Evolutionary conservation across 2,113 vertebrate species (phyloP), one percentile per base, ranked within the genome.

Genomic region (Philantomba maxwellii): DNA sequence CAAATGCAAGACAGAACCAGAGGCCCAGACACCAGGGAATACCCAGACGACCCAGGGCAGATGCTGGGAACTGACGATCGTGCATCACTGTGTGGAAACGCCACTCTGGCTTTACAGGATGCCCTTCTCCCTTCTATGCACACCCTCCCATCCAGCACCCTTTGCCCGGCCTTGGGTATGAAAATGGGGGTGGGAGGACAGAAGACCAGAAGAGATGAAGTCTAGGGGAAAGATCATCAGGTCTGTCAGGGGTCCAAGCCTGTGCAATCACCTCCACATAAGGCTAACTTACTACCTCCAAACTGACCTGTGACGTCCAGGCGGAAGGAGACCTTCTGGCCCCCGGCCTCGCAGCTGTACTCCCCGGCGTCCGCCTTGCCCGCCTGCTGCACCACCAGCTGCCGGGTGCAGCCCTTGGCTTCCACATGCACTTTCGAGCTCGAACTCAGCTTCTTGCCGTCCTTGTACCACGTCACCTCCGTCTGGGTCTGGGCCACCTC

Each of bases 401-500:
- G 0, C 66, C n/a, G 1, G 1, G 0, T 1, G 9, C 66, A 1
- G n/a, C 66, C 66, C 5, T 0, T 39, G 66, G 66, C 66, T 26
- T 97, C 95, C 66, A 98, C 39, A 30, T 4, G 87, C 62, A 98
- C 91, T 39, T 94, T 98, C 15, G 97, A 97, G 96, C 97, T 97
- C 0, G 96, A 16, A 7, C 66, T 98, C 96, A 99, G 13, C 45
- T 97, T 93, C 21, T 98, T 98, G 1, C 98, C 98, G 1, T 99
- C 99, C 98, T 99, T 99, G 98, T 97, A 99, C 99, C 99, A 99
- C 21, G 98, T 98, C 93, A 99, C 99, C 0, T 96, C 95, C 0
- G 97, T 99, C 45, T 98, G 98, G 45, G 98, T 98, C 90, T 99
- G 98, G 96, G 98, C 98, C 87, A 99, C 99, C 97, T 99, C 99